Base-by-base conservation (phyloP, 2,888 invertebrate species). In the Torymus texanus region DNA sequence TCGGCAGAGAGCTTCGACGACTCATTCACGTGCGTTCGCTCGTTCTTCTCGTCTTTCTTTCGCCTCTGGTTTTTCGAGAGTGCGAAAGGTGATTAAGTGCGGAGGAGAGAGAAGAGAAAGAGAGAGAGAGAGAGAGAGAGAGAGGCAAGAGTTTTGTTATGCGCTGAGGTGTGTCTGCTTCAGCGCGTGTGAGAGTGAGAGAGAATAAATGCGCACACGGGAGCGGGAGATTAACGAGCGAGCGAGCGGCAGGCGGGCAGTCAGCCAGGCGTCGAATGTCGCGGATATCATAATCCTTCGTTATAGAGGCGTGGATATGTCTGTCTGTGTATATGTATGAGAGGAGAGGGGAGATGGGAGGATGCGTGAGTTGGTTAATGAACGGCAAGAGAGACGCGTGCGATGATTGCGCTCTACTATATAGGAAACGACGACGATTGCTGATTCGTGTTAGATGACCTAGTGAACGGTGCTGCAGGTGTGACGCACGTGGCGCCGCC, bases 211-310 rank as follows among this genome's bases (percentile, higher is more conserved):
- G 67, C n/a, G 50, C 18, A 16, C 14, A 50, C 41, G 41, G 10
- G 70, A 29, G 16, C 51, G 21, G 21, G 72, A 73, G 63, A 73
- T 63, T 63, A 63, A 73, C 63, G 62, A 73, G 72, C 41, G 72
- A 62, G 63, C 61, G 51, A n/a, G 16, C 12, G 10, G 63, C 61
- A 21, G 21, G 16, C 21, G 11, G 16, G 59, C 70, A 59, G 18
- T 41, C 41, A 71, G 41, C 41, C 41, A 55, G 55, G 63, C 62
- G 53, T 73, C 62, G 63, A 61, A 73, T 73, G 72, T 73, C 72
- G 72, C 41, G 55, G 29, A 73, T 73, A 73, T 63, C 72, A 63
- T 73, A 73, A 73, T 55, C 53, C 72, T 62, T 55, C 29, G 62
- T 50, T 61, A 24, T 61, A 24, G 18, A 61, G 16, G 24, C 13